These are phyloP conservation scores for Aphidius colemani DNA, from an alignment of 2,888 invertebrate species.

Conservation along the genomic window DNA sequence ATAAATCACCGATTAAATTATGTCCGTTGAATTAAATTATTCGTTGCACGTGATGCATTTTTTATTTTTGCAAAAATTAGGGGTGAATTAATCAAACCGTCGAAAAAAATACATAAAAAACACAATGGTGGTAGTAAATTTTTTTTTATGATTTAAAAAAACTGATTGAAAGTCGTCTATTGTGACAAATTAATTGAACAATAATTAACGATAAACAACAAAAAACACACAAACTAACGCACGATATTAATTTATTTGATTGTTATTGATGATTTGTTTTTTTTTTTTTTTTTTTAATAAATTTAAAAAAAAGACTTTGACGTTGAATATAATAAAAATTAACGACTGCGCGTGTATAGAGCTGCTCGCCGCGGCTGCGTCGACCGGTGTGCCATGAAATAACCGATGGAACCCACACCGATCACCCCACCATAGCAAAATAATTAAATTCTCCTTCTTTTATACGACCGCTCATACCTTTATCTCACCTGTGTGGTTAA, in stretches of 20 bases:
- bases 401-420: conserved; percentile 40
- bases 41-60: too few relatives aligned
- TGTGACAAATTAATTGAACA: too few relatives aligned
- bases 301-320: conserved; percentile 8
- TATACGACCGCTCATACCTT: conserved; percentile 11
- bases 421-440: conserved; percentile 27
- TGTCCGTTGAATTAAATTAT: neutral
- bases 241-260: neutral
- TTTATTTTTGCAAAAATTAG: too few relatives aligned
- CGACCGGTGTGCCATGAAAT: conserved; percentile 52
- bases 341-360: conserved; percentile 38
- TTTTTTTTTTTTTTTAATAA: neutral
- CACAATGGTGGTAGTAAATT: too few relatives aligned
- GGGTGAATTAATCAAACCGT: too few relatives aligned
- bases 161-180: too few relatives aligned
- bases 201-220: too few relatives aligned
- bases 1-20: conserved; percentile 4
- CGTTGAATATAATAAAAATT: conserved; percentile 3
- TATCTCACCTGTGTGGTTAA: too few relatives aligned
- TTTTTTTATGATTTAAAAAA: too few relatives aligned
- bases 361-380: conserved; percentile 57
- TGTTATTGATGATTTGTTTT: neutral
- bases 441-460: conserved; percentile 18
- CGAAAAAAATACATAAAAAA: too few relatives aligned
- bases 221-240: too few relatives aligned